Evolutionary conservation across 2,888 invertebrate genomes (phyloP).

Genomic region (Pseudococcus viburni): DNA sequence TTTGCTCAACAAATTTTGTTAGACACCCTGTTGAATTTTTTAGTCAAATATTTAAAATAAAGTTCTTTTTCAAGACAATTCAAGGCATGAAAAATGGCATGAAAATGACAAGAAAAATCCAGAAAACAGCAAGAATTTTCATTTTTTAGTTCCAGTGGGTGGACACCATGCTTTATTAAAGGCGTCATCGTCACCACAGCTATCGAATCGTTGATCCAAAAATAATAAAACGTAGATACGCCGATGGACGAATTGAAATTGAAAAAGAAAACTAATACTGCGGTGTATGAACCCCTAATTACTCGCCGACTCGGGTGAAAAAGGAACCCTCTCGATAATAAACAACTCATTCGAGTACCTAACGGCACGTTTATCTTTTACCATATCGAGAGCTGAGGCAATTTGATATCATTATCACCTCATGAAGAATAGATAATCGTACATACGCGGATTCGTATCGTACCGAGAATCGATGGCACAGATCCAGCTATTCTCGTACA

Average conservation of each 20-base stretch:
- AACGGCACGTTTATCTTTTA: constrained; percentile 1
- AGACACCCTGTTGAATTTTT: no score
- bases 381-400: neutral
- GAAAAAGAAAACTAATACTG: neutral
- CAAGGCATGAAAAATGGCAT: no score
- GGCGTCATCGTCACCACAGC: neutral
- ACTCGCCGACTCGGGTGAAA: neutral
- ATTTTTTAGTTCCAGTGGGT: no score
- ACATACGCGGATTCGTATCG: neutral
- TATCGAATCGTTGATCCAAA: neutral
- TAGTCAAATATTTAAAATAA: no score
- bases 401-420: constrained; percentile 40
- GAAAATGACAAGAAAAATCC: no score
- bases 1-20: no score
- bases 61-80: no score
- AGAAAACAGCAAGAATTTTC: no score
- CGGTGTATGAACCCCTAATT: neutral
- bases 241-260: neutral
- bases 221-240: neutral
- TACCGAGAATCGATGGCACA: neutral
- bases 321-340: neutral
- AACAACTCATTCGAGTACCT: constrained; percentile 7
- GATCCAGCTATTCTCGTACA: neutral
- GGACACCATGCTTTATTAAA: no score
- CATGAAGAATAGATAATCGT: constrained; percentile 8